These are phyloP conservation scores for Laspeyria flexula DNA, from an alignment of 2,888 invertebrate species.

Conservation along the genomic window DNA sequence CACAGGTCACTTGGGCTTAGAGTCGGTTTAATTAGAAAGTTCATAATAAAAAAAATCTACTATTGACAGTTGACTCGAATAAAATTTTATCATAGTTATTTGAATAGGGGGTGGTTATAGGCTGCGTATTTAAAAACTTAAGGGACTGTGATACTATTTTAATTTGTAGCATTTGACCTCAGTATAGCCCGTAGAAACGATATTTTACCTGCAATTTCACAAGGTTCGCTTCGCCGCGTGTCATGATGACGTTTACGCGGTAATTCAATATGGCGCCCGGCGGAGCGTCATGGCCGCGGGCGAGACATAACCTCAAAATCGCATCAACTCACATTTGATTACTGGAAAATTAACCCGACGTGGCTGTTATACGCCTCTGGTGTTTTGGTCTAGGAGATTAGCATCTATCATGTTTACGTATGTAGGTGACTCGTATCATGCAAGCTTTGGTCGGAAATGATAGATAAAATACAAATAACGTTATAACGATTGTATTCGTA, in stretches of 20 bases:
- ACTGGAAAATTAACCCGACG: slow-evolving; percentile 70
- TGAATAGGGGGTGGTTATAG: not conserved
- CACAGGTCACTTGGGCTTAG: too few relatives aligned
- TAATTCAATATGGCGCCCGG: slow-evolving; percentile 71
- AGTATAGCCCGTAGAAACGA: slow-evolving; percentile 17
- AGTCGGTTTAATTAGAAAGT: too few relatives aligned
- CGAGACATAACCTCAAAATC: slow-evolving; percentile 73
- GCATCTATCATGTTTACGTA: slow-evolving; percentile 6
- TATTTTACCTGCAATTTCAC: slow-evolving; percentile 51
- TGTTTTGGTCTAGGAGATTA: slow-evolving; percentile 44
- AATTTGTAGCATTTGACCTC: slow-evolving; percentile 18
- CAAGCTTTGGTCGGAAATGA: too few relatives aligned
- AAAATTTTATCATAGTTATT: too few relatives aligned
- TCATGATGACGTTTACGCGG: slow-evolving; percentile 55
- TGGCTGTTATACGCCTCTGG: slow-evolving; percentile 53
- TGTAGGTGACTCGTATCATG: too few relatives aligned
- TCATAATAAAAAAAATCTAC: too few relatives aligned
- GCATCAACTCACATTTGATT: slow-evolving; percentile 69
- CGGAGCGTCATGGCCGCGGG: slow-evolving; percentile 60
- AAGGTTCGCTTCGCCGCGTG: slow-evolving; percentile 43
- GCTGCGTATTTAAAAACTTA: not conserved
- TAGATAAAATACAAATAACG: too few relatives aligned
- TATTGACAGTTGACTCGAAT: too few relatives aligned
- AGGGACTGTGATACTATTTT: slow-evolving; percentile 4
- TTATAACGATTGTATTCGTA: too few relatives aligned